A percentile compares a stretch with the other conserved stretches of the same genome.
Conservation (phyloP, 2,113 vertebrate species). For the Pseudorectes ferrugineus region DNA sequence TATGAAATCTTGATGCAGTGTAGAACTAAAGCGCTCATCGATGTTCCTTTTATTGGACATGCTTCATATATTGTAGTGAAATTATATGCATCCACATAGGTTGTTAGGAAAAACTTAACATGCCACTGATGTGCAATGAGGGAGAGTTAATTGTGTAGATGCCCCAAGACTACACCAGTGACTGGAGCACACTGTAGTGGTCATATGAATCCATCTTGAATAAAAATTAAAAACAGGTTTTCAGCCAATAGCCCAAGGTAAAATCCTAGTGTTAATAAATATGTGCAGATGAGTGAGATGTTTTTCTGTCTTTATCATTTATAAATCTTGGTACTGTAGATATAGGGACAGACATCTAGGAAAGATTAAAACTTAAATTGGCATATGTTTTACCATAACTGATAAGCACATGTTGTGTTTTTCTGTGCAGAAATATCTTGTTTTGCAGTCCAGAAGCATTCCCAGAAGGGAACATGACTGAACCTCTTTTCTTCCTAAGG, state of each 20-base stretch:
- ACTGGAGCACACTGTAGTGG: slow-evolving; percentile 52
- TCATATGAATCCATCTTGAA: slow-evolving; percentile 64
- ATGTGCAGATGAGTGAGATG: slow-evolving; percentile 55
- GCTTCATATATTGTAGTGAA: slow-evolving; percentile 72
- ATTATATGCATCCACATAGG: slow-evolving; percentile 59
- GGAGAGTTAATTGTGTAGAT: slow-evolving; percentile 71
- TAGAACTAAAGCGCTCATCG: slow-evolving; percentile 68
- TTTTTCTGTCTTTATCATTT: slow-evolving; percentile 57
- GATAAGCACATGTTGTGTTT: not conserved
- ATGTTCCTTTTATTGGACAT: slow-evolving; percentile 71
- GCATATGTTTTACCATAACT: not conserved
- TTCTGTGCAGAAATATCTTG: not conserved
- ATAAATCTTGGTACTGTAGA: slow-evolving; percentile 25
- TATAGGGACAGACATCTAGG: slow-evolving; percentile 13
- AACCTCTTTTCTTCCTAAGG: not conserved
- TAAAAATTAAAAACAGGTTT: slow-evolving; percentile 65
- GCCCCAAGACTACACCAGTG: slow-evolving; percentile 58
- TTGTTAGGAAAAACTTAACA: slow-evolving; percentile 74
- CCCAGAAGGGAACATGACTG: not conserved
- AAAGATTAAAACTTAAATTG: slow-evolving; percentile 25
- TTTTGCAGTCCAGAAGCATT: not conserved
- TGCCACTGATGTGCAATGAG: slow-evolving; percentile 69
- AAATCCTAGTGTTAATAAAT: slow-evolving; percentile 70
- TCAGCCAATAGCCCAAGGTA: slow-evolving; percentile 70
- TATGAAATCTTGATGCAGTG: slow-evolving; percentile 63